Conservation (phyloP, 2,113 vertebrate genomes). For the Eulacestoma nigropectus region DNA sequence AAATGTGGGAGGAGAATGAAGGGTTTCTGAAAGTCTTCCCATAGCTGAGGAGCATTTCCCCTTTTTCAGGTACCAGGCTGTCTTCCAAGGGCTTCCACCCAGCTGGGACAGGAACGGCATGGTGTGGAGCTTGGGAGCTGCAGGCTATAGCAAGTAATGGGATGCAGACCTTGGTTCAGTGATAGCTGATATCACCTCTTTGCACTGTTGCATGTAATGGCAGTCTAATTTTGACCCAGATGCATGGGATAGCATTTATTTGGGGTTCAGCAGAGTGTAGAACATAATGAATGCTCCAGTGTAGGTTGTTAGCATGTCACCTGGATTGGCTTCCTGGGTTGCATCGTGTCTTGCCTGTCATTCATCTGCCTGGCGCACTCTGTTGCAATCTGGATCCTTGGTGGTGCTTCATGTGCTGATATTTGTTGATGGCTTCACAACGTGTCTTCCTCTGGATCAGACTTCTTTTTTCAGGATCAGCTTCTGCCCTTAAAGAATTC, state of each 20-base stretch:
- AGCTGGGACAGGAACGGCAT: neutral
- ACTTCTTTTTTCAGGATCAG: neutral
- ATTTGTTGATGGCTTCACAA: neutral
- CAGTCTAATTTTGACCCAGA: constrained; percentile 52
- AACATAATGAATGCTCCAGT: neutral
- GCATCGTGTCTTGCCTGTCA: neutral
- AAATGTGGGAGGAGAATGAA: neutral
- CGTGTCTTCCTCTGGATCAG: neutral
- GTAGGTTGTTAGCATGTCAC: neutral
- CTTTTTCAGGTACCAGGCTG: neutral
- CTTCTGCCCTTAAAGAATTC: neutral
- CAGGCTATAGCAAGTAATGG: neutral
- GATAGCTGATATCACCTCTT: neutral
- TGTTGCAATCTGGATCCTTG: neutral
- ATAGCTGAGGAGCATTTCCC: neutral
- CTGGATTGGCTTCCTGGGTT: neutral
- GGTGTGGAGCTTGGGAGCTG: neutral
- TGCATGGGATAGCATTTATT: constrained; percentile 2
- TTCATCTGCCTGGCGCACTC: neutral
- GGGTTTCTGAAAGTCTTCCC: neutral
- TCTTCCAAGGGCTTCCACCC: neutral
- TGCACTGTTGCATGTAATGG: neutral
- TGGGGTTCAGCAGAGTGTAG: neutral
- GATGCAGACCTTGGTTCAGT: neutral
- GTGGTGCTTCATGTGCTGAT: neutral